A percentile compares a stretch with the other conserved stretches of the same genome.
phyloP scores from a whole-genome alignment of 2,888 invertebrate species.

The Parelbella ahira region DNA sequence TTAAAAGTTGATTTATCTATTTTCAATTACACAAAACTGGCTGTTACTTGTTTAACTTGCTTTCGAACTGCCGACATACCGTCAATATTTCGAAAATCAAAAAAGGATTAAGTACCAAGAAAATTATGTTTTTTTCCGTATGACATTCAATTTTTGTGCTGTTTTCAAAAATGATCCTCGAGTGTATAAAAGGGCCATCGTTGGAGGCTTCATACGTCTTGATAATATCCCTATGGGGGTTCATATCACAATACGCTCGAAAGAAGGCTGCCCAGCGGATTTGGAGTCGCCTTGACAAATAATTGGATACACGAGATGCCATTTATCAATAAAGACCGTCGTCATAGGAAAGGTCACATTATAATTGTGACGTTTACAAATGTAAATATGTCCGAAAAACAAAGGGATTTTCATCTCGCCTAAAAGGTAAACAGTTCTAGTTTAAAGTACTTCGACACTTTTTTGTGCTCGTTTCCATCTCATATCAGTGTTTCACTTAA shows the following conservation, averaged over 20 bases:
- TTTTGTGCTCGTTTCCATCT: too few species aligned
- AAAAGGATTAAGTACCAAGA: too few species aligned
- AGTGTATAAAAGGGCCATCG: constrained; percentile 36
- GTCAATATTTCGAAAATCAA: too few species aligned
- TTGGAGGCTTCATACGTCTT: constrained; percentile 37
- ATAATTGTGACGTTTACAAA: constrained; percentile 3
- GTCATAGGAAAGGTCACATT: constrained; percentile 25
- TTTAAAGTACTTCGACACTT: too few species aligned
- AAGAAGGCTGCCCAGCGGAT: constrained; percentile 44
- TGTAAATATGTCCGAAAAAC: neutral
- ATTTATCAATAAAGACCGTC: constrained; percentile 45
- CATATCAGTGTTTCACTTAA: too few species aligned
- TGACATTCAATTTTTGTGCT: too few species aligned
- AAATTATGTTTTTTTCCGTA: too few species aligned
- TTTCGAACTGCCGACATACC: too few species aligned
- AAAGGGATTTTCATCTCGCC: too few species aligned
- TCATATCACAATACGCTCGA: constrained; percentile 48
- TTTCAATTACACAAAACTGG: too few species aligned
- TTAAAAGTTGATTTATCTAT: too few species aligned
- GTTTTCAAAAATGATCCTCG: constrained; percentile 11
- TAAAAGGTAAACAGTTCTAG: too few species aligned
- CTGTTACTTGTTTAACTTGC: constrained; percentile 5
- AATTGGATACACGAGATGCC: constrained; percentile 60
- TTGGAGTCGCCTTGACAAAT: constrained; percentile 55
- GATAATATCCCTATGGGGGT: constrained; percentile 41